Evolutionary conservation across 2,113 vertebrate species (phyloP).

Genomic region (Octodon degus): DNA sequence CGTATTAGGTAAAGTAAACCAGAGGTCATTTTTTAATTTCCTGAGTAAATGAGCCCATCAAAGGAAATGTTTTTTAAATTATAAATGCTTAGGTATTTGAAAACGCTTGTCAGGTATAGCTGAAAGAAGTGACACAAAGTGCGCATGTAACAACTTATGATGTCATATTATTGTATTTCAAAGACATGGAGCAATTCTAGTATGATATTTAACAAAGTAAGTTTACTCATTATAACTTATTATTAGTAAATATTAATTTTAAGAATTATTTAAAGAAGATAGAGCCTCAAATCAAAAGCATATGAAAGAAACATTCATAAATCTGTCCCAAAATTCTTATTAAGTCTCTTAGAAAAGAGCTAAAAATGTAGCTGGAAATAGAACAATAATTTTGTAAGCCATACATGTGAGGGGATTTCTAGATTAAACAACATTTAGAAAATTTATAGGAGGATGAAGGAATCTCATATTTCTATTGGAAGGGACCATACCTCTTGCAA

Average conservation of each 20-base stretch:
- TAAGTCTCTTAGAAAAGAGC: background rate
- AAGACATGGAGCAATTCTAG: background rate
- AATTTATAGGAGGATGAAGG: background rate
- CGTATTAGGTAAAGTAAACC: background rate
- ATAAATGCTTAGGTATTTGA: background rate
- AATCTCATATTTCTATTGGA: background rate
- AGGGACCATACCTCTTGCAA: background rate
- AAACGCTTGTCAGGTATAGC: background rate
- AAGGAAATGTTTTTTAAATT: background rate
- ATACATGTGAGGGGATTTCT: background rate
- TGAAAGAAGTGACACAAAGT: background rate
- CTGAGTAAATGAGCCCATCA: background rate
- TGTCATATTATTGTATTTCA: background rate
- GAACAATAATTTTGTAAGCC: background rate
- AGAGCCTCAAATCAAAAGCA: background rate
- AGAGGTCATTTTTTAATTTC: background rate
- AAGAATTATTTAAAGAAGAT: background rate
- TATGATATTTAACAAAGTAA: background rate
- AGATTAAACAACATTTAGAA: background rate
- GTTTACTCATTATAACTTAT: background rate
- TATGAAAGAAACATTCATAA: background rate
- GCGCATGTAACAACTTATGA: background rate
- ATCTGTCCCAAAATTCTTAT: background rate
- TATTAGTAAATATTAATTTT: constrained; percentile 40
- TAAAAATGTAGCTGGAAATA: background rate